phyloP scores from a whole-genome alignment of 1,140 invertebrate genomes.

The Mya arenaria region DNA sequence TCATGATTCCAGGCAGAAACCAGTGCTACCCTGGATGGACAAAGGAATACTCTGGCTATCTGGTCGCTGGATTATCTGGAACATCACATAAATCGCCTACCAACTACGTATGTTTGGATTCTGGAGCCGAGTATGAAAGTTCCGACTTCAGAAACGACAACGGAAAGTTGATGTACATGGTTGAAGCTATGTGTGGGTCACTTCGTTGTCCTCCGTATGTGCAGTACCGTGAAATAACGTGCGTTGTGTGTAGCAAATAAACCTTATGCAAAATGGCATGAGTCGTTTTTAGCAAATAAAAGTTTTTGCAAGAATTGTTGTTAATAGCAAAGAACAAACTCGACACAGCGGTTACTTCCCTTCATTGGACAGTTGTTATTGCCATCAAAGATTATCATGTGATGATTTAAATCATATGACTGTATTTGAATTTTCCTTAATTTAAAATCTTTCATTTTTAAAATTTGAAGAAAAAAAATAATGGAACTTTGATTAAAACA shows the following conservation, averaged over 20 bases:
- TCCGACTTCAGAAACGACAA: background rate
- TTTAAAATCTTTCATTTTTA: too few species aligned
- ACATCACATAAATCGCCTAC: background rate
- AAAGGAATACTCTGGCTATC: constrained; percentile 1
- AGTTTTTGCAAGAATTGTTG: too few species aligned
- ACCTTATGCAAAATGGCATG: too few species aligned
- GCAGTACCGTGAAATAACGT: background rate
- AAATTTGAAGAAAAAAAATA: too few species aligned
- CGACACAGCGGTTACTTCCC: too few species aligned
- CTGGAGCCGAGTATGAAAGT: background rate
- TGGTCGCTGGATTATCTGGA: background rate
- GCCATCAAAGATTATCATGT: too few species aligned
- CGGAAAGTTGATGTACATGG: background rate
- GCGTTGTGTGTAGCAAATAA: constrained; percentile 36
- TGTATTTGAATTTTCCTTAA: too few species aligned
- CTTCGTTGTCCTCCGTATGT: constrained; percentile 41
- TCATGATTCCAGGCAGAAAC: constrained; percentile 52
- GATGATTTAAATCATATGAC: too few species aligned
- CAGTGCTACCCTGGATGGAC: constrained; percentile 53
- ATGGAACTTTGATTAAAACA: too few species aligned
- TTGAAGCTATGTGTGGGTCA: constrained; percentile 14
- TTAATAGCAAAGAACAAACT: background rate
- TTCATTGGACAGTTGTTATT: background rate
- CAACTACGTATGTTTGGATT: constrained; percentile 34
- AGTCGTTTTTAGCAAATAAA: too few species aligned